Evolutionary conservation across 2,888 invertebrate genomes (phyloP).

Genomic region (Ommatoiulus sabulosus): DNA sequence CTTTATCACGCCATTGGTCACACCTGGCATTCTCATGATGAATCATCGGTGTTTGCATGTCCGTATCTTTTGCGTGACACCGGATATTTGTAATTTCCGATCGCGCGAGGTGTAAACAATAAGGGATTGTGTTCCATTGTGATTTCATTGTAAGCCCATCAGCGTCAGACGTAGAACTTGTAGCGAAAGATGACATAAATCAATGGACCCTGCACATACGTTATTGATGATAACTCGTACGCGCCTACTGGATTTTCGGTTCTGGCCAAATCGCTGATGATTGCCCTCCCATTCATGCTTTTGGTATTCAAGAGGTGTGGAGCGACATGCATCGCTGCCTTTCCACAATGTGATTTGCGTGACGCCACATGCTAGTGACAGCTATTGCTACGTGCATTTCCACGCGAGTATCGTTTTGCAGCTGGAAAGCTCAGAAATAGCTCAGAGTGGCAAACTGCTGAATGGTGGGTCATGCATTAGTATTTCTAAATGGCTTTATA

Average conservation of each 20-base stretch:
- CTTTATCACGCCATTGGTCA: background rate
- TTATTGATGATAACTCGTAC: conserved; percentile 3
- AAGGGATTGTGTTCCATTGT: background rate
- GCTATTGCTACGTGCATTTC: conserved; percentile 30
- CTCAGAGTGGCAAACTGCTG: background rate
- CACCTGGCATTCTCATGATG: background rate
- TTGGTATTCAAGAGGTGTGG: conserved; percentile 16
- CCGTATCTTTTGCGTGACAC: background rate
- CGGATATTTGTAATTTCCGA: conserved; percentile 36
- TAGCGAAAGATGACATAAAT: background rate
- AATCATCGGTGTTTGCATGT: conserved; percentile 11
- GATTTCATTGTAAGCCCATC: conserved; percentile 15
- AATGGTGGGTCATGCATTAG: background rate
- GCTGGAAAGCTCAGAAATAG: conserved; percentile 1
- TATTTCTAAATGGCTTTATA: background rate
- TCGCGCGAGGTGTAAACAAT: conserved; percentile 24
- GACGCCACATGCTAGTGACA: conserved; percentile 40
- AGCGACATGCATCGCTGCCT: background rate
- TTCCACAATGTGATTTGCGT: conserved; percentile 24
- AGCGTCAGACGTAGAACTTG: background rate
- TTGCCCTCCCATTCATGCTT: conserved; percentile 13
- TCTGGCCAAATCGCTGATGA: conserved; percentile 30
- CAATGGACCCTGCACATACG: background rate
- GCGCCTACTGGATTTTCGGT: conserved; percentile 20
- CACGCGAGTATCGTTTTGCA: background rate